A percentile compares a stretch with the other conserved stretches of the same genome.
Conservation (phyloP, 2,888 invertebrate genomes). For the Archips xylosteana region DNA sequence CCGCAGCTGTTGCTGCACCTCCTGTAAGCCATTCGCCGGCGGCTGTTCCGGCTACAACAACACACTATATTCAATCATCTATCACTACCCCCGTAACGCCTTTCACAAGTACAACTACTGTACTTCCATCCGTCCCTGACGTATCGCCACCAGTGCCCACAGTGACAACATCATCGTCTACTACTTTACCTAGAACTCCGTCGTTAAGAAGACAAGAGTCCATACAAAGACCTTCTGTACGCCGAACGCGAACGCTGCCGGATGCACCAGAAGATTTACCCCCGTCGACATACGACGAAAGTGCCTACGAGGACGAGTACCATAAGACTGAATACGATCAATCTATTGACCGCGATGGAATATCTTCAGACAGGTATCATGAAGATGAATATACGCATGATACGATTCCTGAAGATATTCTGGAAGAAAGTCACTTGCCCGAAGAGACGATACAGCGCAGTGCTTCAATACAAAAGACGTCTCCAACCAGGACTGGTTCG, state of each 20-base stretch:
- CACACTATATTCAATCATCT: constrained; percentile 61
- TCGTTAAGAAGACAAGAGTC: constrained; percentile 80
- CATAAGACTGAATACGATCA: constrained; percentile 83
- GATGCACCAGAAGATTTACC: constrained; percentile 79
- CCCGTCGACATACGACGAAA: constrained; percentile 79
- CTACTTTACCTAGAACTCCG: constrained; percentile 74
- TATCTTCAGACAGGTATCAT: constrained; percentile 78
- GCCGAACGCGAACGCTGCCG: constrained; percentile 77
- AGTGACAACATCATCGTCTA: constrained; percentile 68
- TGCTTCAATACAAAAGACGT: constrained; percentile 71
- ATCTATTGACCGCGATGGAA: constrained; percentile 72
- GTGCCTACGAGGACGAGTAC: constrained; percentile 84
- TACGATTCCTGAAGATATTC: constrained; percentile 68
- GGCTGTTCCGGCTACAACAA: constrained; percentile 53
- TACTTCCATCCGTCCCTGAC: constrained; percentile 77
- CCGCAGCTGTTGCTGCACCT: constrained; percentile 76
- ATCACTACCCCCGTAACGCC: constrained; percentile 67
- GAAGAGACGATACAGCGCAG: constrained; percentile 57
- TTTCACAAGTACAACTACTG: constrained; percentile 66
- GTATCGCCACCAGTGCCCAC: constrained; percentile 67
- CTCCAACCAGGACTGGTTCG: constrained; percentile 72
- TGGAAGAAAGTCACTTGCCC: constrained; percentile 69
- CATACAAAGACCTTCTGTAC: constrained; percentile 81
- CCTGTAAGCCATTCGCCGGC: constrained; percentile 60
- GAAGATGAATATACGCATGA: constrained; percentile 75